Conservation (phyloP, 2,113 vertebrate genomes). For the Pachyramphus minor region DNA sequence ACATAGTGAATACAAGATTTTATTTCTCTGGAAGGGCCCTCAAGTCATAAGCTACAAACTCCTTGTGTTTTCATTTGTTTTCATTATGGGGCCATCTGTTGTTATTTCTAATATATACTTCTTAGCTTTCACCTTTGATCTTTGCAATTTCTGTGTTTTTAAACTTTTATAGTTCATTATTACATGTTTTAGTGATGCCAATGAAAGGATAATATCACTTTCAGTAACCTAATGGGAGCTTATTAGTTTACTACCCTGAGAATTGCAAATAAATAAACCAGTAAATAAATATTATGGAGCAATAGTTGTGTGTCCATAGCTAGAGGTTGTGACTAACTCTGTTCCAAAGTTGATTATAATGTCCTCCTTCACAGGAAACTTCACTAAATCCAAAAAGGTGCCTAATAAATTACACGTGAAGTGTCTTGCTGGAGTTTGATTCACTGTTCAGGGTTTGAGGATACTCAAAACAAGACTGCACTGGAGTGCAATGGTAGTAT, state of each 20-base stretch:
- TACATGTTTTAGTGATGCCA: constrained; percentile 19
- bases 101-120: constrained; percentile 49
- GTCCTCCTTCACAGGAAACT: not conserved
- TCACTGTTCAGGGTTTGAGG: not conserved
- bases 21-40: constrained; percentile 28
- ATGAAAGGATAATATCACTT: constrained; percentile 23
- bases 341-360: not conserved
- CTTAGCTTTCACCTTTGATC: constrained; percentile 58
- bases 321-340: not conserved
- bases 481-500: not conserved
- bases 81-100: constrained; percentile 49
- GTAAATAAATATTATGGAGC: constrained; percentile 32
- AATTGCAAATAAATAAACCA: constrained; percentile 59
- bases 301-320: not conserved
- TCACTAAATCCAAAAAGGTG: not conserved
- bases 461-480: not conserved
- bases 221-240: not conserved
- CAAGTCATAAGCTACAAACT: constrained; percentile 35
- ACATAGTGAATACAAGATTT: constrained; percentile 5
- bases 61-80: constrained; percentile 62
- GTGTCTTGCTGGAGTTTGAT: not conserved
- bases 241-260: constrained; percentile 16
- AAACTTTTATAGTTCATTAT: constrained; percentile 24
- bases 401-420: not conserved
- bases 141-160: constrained; percentile 26